Base-by-base conservation (phyloP, 2,113 vertebrate species). In the Origma solitaria region DNA sequence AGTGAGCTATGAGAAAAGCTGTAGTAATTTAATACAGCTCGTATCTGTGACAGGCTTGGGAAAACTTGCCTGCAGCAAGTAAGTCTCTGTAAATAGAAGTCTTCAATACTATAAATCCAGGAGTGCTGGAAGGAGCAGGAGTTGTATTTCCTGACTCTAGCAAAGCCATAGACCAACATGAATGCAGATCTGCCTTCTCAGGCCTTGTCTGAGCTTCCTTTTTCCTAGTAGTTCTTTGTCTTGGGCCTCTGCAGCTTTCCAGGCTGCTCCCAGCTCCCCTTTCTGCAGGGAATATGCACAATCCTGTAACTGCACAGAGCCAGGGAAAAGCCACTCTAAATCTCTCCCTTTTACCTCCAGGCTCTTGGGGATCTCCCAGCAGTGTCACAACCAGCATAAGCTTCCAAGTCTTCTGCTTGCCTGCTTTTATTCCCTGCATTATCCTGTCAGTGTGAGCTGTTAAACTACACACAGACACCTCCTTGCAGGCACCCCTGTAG, bases 1-100 rank as follows among this genome's bases (percentile, higher is more conserved):
- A 38, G 57, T 54, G 71, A 73, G 66, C 61, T 65, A 11, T 49
- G n/a, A 86, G 84, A 57, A 58, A 90, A 79, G 68, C 92, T 60
- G 56, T 35, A 76, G 92, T 90, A 93, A 95, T 75, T 91, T 88
- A 81, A 93, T 93, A 83, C 92, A 71, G 58, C 72, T 78, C 16
- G 4, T 73, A 27, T 79, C 83, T 82, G 64, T 81, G 86, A 42
- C 31, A 15, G 56, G 61, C 86, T 78, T 86, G 88, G 82, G 86
- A 83, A 92, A 83, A 81, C 71, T 4, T 20, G 62, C 77, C 77
- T 37, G 47, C 92, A 70, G 49, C 56, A 33, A 68, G 31, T 76
- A 35, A 76, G 27, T 81, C 69, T 86, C 72, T 86, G 80, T 84
- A 47, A 91, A 75, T 11, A 86, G 88, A 94, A 35, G 9, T 37